Base-by-base conservation (phyloP, 30 jellyfish, hydroid and myxozoan genomes). In the Chrysaora quinquecirrha region DNA sequence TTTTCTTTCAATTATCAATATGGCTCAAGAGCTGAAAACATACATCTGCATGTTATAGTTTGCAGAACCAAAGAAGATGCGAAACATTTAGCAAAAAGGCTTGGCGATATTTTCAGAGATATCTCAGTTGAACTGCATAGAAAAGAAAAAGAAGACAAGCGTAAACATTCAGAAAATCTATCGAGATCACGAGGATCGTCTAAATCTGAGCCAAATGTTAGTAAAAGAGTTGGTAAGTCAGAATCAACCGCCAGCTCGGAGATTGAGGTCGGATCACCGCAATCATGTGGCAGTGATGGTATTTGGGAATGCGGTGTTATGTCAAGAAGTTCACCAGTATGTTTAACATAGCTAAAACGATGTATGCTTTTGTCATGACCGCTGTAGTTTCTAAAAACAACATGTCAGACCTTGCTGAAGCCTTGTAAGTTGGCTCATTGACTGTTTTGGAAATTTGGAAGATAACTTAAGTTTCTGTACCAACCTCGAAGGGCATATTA, bases 51-150 rank as follows among this genome's bases (percentile, higher is more conserved):
- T 71, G 97, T 93, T 29, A 46, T 93, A 28, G 91, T 93, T 23
- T 93, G 98, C 70, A 82, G 88, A 62, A 83, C 91, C 58, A 86
- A 82, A 47, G 97, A 93, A 68, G 98, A 86, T 22, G 95, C 98
- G 58, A 93, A 84, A 67, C 28, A 56, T 32, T 58, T 93, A 27
- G 98, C 98, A 16, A 93, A 93, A 76, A 54, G 47, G 28, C 50
- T 93, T 38, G 89, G 89, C 71, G 96, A 93, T 48, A 74, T 93
- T 11, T 93, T 93, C 88, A 80, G 63, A 54, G 86, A 76, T 24
- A 86, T 93, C 0, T 87, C 97, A 23, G 87, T 78, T 21, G 97
- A 86, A 78, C 27, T 80, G 56, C 98, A 93, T 58, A 75, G 76
- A 67, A 71, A 67, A 54, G 98, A 93, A 60, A 93, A 87, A 43